These are phyloP conservation scores for Protaetia brevitarsis DNA, from an alignment of 1,140 invertebrate genomes.

Conservation along the genomic window DNA sequence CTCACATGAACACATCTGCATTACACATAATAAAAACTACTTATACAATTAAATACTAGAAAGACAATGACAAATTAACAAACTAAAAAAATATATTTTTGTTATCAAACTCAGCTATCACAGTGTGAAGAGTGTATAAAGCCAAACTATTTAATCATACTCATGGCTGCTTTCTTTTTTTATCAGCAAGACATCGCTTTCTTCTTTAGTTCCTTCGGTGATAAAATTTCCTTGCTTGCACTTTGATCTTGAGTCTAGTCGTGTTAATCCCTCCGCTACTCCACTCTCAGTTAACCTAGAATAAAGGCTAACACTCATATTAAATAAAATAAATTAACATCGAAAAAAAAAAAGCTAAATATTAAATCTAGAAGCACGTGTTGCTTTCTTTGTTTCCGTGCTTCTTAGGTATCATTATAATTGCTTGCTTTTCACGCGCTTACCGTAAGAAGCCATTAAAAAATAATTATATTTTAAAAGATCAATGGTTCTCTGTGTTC, in stretches of 20 bases:
- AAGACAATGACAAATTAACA: background rate
- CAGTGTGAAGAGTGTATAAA: background rate
- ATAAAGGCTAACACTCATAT: slow-evolving; percentile 30
- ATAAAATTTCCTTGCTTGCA: slow-evolving; percentile 30
- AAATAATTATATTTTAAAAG: slow-evolving; percentile 23
- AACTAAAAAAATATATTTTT: slow-evolving; percentile 20
- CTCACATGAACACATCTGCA: background rate
- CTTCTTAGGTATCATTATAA: no score
- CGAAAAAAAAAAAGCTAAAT: no score
- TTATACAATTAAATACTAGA: background rate
- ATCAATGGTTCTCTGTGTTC: no score
- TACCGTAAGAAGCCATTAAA: slow-evolving; percentile 19
- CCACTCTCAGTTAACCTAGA: slow-evolving; percentile 58
- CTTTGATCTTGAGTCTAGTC: slow-evolving; percentile 48
- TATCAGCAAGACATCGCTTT: slow-evolving; percentile 61
- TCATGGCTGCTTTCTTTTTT: slow-evolving; percentile 71
- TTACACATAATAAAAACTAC: background rate
- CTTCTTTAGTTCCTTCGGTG: slow-evolving; percentile 58
- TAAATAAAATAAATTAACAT: slow-evolving; percentile 29
- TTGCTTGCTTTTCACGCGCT: no score
- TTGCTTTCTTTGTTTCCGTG: no score
- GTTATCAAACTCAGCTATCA: slow-evolving; percentile 18
- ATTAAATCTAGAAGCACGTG: no score
- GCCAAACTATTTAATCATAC: slow-evolving; percentile 56
- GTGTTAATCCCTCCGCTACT: slow-evolving; percentile 58